Percentiles rank a stretch among this genome's conserved stretches.
Evolutionary conservation across 2,888 invertebrate genomes (phyloP).

Genomic region (Tetramorium bicarinatum): DNA sequence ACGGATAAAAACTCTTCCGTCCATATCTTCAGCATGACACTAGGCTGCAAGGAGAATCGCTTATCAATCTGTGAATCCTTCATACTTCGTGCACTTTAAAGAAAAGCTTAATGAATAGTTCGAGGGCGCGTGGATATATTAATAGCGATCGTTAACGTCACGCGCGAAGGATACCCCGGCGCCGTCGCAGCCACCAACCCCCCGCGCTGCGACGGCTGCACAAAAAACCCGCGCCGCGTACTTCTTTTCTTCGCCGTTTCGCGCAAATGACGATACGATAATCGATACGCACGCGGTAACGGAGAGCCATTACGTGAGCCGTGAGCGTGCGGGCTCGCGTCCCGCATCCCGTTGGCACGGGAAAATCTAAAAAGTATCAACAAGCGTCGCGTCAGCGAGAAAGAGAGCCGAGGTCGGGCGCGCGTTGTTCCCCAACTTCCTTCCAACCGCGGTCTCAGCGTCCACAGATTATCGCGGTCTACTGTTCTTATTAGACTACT

Average conservation of each 20-base stretch:
- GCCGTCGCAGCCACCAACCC: too few species aligned
- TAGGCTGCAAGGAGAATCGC: constrained; percentile 89
- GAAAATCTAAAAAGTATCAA: constrained; percentile 32
- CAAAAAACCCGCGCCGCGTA: background rate
- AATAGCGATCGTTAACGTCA: constrained; percentile 53
- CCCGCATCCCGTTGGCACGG: background rate
- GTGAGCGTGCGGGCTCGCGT: background rate
- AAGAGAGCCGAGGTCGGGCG: background rate
- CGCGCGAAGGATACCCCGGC: constrained; percentile 28
- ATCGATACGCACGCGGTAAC: constrained; percentile 37
- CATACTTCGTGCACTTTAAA: constrained; percentile 52
- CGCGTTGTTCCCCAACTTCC: background rate
- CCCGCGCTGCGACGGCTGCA: background rate
- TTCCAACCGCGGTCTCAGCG: background rate
- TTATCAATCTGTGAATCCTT: constrained; percentile 52
- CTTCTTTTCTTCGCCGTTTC: constrained; percentile 22
- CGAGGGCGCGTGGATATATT: constrained; percentile 44
- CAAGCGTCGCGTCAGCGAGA: background rate
- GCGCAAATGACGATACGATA: constrained; percentile 22
- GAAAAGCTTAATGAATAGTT: constrained; percentile 52
- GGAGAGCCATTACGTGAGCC: too few species aligned
- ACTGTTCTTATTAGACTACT: background rate
- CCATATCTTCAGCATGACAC: constrained; percentile 94
- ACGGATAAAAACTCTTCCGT: constrained; percentile 93
- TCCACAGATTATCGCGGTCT: background rate